These are phyloP conservation scores for Drosophila monieri DNA, from an alignment of 2,888 invertebrate genomes.

Conservation along the genomic window DNA sequence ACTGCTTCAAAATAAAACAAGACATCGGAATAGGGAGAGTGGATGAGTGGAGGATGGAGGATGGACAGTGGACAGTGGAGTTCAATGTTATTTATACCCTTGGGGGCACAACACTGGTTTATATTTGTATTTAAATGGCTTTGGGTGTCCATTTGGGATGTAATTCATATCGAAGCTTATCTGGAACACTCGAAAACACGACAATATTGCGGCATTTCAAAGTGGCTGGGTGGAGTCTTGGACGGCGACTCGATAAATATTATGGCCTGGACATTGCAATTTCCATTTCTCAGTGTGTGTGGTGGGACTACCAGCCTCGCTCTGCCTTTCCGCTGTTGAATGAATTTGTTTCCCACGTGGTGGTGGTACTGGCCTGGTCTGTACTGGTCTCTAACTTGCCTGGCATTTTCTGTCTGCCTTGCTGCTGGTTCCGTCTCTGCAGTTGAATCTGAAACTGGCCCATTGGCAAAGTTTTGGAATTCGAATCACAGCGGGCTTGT, in stretches of 20 bases:
- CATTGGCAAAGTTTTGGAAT: slow-evolving; percentile 20
- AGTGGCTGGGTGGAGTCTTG: neutral
- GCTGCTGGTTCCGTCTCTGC: slow-evolving; percentile 8
- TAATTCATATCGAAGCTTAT: slow-evolving; percentile 1
- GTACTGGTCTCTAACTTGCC: slow-evolving; percentile 10
- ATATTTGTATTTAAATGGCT: neutral
- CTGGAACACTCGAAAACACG: neutral
- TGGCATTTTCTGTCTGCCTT: slow-evolving; percentile 36
- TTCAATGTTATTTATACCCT: neutral
- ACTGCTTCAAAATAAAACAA: slow-evolving; percentile 1
- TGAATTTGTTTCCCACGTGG: slow-evolving; percentile 63
- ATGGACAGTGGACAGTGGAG: too few relatives aligned
- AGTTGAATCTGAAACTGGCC: neutral
- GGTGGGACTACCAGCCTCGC: slow-evolving; percentile 1
- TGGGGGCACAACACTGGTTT: slow-evolving; percentile 1
- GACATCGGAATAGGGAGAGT: neutral
- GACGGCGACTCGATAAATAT: too few relatives aligned
- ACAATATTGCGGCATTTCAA: neutral
- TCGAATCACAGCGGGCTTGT: slow-evolving; percentile 34
- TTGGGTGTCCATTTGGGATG: neutral
- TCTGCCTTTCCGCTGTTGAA: slow-evolving; percentile 29
- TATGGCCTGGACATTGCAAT: neutral
- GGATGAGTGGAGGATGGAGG: neutral
- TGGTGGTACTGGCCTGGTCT: slow-evolving; percentile 2
- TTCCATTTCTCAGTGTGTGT: slow-evolving; percentile 15